Percentiles rank a stretch among this genome's conserved stretches.
phyloP scores from a whole-genome alignment of 2,888 invertebrate genomes.

The Agrotis ipsilon region DNA sequence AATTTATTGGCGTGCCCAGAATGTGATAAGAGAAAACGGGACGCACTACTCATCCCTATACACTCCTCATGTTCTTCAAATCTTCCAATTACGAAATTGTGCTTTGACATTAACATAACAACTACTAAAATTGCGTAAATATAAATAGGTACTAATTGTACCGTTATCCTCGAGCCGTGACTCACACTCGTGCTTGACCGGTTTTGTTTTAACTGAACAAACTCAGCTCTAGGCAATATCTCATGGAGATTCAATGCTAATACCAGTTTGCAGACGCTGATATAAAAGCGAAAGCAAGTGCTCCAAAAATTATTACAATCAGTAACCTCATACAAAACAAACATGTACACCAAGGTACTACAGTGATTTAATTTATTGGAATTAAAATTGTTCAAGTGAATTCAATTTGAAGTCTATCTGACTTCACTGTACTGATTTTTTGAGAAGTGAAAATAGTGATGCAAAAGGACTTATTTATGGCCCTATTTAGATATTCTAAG shows the following conservation, averaged over 20 bases:
- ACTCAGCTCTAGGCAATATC: constrained; percentile 63
- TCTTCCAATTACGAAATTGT: background rate
- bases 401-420: background rate
- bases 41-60: background rate
- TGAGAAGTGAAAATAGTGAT: background rate
- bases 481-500: background rate
- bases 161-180: constrained; percentile 53
- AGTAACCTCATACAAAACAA: constrained; percentile 78
- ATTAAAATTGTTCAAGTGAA: constrained; percentile 18
- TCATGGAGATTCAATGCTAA: constrained; percentile 71
- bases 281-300: constrained; percentile 86
- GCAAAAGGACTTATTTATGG: background rate
- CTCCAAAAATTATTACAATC: constrained; percentile 83
- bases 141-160: constrained; percentile 44
- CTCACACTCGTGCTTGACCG: constrained; percentile 49
- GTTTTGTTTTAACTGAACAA: constrained; percentile 55
- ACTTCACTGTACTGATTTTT: background rate
- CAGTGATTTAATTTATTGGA: constrained; percentile 39
- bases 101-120: constrained; percentile 45
- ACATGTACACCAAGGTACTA: constrained; percentile 87
- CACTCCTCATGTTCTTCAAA: background rate
- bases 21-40: background rate
- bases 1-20: background rate
- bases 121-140: constrained; percentile 40
- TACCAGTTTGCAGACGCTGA: constrained; percentile 79